A percentile compares a stretch with the other conserved stretches of the same genome.
Conservation (phyloP, 2,113 vertebrate genomes). For the Caranx ignobilis region DNA sequence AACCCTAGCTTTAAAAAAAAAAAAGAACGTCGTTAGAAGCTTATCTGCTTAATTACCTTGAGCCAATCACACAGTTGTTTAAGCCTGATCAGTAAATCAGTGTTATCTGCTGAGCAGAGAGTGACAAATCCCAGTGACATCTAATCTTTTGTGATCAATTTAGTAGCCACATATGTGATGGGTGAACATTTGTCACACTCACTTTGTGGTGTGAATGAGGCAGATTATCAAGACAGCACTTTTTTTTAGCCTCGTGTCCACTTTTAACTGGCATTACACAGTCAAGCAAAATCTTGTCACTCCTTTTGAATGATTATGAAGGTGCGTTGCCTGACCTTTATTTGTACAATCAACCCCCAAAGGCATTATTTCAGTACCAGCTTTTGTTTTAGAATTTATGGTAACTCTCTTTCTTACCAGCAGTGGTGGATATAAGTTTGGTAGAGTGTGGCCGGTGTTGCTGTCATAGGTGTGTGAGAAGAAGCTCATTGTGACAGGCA, state of each 20-base stretch:
- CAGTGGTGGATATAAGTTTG: background rate
- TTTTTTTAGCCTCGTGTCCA: background rate
- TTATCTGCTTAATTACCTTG: background rate
- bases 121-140: background rate
- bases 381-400: conserved; percentile 9
- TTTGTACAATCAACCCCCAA: background rate
- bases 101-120: conserved; percentile 1
- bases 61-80: background rate
- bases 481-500: conserved; percentile 10
- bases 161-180: background rate
- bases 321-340: background rate
- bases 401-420: background rate
- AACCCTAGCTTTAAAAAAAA: background rate
- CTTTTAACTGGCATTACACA: background rate
- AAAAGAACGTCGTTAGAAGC: background rate
- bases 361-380: background rate
- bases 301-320: background rate
- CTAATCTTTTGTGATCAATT: conserved; percentile 13
- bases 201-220: background rate
- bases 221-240: background rate
- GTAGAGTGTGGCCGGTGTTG: background rate
- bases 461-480: background rate
- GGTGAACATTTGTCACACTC: background rate
- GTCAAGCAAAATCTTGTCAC: background rate
- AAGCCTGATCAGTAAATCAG: background rate